Evolutionary conservation across 2,113 vertebrate genomes (phyloP), one percentile per base, ranked within the genome.

Genomic region (Ranitomeya imitator): DNA sequence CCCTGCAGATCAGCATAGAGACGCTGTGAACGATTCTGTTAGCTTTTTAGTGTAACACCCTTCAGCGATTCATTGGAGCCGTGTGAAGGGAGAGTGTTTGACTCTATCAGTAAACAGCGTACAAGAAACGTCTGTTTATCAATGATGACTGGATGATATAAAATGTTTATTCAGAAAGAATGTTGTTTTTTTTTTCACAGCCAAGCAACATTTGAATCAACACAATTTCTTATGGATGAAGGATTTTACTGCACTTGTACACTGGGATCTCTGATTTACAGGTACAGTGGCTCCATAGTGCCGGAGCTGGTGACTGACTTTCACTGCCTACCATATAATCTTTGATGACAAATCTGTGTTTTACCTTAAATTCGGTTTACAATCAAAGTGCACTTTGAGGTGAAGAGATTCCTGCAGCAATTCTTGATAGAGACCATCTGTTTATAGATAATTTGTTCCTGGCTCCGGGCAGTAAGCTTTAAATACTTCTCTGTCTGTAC

Each of bases 141-240:
- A 88, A 78, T 88, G 87, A 88, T 84, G 87, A 79, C 87, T 84
- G 81, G 54, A 88, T 88, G 87, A 88, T 84, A 88, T 76, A 88
- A 88, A 88, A 88, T 88, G 87, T 88, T 88, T 88, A 88, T 88
- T 88, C 87, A 88, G 87, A 88, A 88, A 88, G 69, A 84, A 88
- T 83, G 80, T 78, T 83, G 71, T 60, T 88, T 88, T 88, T 74
- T 31, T 45, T 88, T 84, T 84, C 57, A 77, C 87, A 88, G 87
- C 87, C 87, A 84, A 79, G 87, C 81, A 78, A 84, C 37, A 12
- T 88, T 84, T 78, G 87, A 78, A 88, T 88, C 80, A 88, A 88
- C 81, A 69, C 26, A 65, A 84, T 84, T 67, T 84, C 81, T 84
- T 84, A 78, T 67, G 59, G 80, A 78, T 67, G 81, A 83, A 83